Evolutionary conservation across 2,797 vertebrate species (phyloP).

Genomic region (Gymnothorax javanicus): DNA sequence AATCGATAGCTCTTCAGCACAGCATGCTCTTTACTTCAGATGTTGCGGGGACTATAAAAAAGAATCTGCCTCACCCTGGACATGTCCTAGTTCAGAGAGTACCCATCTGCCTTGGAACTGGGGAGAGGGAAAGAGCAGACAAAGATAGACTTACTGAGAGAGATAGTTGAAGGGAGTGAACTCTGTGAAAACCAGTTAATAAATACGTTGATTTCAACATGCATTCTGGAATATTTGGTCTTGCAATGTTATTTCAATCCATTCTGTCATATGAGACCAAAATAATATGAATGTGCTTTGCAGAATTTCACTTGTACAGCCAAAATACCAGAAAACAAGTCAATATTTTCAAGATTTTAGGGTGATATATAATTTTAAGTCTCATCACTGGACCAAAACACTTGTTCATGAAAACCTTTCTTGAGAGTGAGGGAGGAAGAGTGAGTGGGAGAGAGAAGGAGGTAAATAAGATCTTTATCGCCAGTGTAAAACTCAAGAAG

Average conservation of each 20-base stretch:
- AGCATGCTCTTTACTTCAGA: background rate
- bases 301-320: too few relatives aligned
- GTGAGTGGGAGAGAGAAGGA: background rate
- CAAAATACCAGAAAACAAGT: too few relatives aligned
- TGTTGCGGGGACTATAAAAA: constrained; percentile 63
- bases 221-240: background rate
- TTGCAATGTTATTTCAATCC: too few relatives aligned
- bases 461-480: background rate
- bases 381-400: too few relatives aligned
- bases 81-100: constrained; percentile 74
- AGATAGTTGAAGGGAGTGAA: background rate
- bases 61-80: constrained; percentile 63
- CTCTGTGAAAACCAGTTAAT: background rate
- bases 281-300: too few relatives aligned
- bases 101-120: constrained; percentile 67
- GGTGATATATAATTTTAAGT: too few relatives aligned
- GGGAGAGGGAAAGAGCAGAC: constrained; percentile 52
- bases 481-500: background rate
- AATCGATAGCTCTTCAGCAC: background rate
- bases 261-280: too few relatives aligned
- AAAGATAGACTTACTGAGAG: background rate
- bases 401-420: too few relatives aligned
- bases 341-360: too few relatives aligned
- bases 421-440: background rate
- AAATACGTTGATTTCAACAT: background rate